Evolutionary conservation across 2,797 vertebrate species (phyloP).

Genomic region (Sebastes itinus): DNA sequence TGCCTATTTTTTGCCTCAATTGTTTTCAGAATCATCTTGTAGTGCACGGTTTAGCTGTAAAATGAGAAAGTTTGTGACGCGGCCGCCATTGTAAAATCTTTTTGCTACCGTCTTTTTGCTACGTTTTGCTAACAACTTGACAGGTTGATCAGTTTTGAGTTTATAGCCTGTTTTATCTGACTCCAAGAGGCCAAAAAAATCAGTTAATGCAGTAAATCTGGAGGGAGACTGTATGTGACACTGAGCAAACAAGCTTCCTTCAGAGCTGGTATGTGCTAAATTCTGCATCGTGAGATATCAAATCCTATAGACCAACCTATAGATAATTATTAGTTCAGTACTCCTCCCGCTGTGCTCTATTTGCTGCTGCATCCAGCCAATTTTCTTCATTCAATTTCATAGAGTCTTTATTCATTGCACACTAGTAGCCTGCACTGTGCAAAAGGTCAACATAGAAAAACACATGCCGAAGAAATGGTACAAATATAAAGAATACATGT

Average conservation of each 20-base stretch:
- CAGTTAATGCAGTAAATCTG: background rate
- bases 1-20: rapidly evolving
- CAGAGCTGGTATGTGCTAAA: background rate
- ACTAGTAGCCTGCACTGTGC: background rate
- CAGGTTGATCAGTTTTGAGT: background rate
- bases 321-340: background rate
- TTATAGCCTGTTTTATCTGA: background rate
- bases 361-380: background rate
- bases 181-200: background rate
- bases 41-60: no score
- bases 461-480: background rate
- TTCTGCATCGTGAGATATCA: background rate
- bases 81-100: no score
- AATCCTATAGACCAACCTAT: background rate
- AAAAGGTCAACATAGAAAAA: background rate
- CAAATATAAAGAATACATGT: no score
- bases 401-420: background rate
- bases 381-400: background rate
- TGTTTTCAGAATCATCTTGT: no score
- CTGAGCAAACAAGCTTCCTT: no score
- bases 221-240: no score
- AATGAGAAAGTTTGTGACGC: no score
- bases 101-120: no score
- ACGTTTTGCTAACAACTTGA: background rate
- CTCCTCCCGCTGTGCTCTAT: rapidly evolving